Conservation (phyloP, 2,888 invertebrate species). For the Rhodophaea formosa region DNA sequence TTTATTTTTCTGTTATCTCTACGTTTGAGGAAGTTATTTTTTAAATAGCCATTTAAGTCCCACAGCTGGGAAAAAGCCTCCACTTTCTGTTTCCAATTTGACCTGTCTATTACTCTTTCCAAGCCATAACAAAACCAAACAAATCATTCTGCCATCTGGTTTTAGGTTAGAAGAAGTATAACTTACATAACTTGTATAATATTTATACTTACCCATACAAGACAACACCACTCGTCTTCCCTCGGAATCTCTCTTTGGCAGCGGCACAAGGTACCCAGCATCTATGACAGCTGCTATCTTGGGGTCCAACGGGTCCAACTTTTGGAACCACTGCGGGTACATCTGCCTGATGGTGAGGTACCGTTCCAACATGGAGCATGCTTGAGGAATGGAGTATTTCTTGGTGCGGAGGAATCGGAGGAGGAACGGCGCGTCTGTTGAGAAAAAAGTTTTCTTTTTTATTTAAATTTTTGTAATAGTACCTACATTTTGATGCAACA, state of each 20-base stretch:
- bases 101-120: no score
- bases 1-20: no score
- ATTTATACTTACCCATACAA: conserved; percentile 83
- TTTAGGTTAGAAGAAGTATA: no score
- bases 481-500: no score
- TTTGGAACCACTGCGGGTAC: conserved; percentile 92
- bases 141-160: no score
- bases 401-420: conserved; percentile 92
- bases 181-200: no score
- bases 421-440: conserved; percentile 87
- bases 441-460: conserved; percentile 14
- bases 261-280: conserved; percentile 88
- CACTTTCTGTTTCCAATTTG: no score
- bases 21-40: no score
- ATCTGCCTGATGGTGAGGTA: conserved; percentile 92
- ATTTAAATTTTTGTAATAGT: neutral
- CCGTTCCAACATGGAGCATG: conserved; percentile 92
- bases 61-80: no score
- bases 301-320: conserved; percentile 89
- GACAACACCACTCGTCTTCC: conserved; percentile 90
- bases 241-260: conserved; percentile 86
- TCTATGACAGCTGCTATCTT: conserved; percentile 90
- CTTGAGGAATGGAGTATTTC: conserved; percentile 92
- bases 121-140: no score
- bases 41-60: no score